phyloP scores from a whole-genome alignment of 2,797 vertebrate species.

The Siniperca scherzeri region DNA sequence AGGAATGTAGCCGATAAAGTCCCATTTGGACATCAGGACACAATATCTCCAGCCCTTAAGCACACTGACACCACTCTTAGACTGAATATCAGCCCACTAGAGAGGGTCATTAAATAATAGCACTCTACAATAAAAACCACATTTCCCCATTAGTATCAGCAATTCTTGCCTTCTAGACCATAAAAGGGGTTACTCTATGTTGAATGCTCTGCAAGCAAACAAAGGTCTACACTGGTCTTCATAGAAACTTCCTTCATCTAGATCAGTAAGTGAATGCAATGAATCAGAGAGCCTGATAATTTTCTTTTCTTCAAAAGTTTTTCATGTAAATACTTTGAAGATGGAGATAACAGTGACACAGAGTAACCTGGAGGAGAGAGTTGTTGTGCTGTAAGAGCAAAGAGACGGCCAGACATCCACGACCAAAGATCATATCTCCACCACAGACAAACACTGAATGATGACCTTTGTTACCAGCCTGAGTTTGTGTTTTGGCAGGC shows the following conservation, averaged over 20 bases:
- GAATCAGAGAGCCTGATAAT: neutral
- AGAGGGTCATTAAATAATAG: conserved; percentile 26
- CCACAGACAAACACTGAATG: conserved; percentile 36
- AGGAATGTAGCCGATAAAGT: conserved; percentile 70
- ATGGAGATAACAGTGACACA: neutral
- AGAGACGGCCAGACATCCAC: neutral
- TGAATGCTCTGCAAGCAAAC: neutral
- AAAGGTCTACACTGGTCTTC: neutral
- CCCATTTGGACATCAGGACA: conserved; percentile 57
- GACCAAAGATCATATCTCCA: conserved; percentile 49
- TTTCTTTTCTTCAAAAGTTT: neutral
- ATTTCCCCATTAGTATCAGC: neutral
- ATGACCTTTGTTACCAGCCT: conserved; percentile 47
- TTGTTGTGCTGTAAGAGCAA: conserved; percentile 5
- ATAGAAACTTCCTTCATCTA: neutral
- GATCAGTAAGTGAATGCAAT: conserved; percentile 15
- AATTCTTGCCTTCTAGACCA: neutral
- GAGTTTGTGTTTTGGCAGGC: conserved; percentile 3
- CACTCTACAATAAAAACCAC: neutral
- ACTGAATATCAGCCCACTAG: conserved; percentile 30
- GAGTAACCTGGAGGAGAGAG: neutral
- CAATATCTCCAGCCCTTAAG: conserved; percentile 34
- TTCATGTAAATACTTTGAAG: neutral
- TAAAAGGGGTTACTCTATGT: neutral
- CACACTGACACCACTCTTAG: conserved; percentile 34